Evolutionary conservation across 2,113 vertebrate genomes (phyloP), one percentile per base, ranked within the genome.

Genomic region (Menidia beryllina): DNA sequence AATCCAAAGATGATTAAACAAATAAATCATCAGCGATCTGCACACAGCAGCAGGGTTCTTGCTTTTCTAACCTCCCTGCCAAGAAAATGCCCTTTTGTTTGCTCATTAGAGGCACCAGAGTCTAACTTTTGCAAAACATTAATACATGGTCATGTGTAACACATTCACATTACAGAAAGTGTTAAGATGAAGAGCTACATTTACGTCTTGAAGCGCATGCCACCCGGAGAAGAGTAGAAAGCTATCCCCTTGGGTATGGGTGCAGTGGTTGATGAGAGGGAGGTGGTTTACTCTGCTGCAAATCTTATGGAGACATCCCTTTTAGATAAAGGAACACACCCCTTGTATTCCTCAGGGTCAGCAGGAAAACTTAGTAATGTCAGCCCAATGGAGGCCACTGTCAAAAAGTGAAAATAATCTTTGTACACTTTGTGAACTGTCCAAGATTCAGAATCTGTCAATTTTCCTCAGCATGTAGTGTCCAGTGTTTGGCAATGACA

Each of bases 11-110:
- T 76, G 81, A 75, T 75, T 53, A 81, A 38, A 84, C 77, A 75
- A 54, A 77, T 56, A 77, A 83, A 86, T 45, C 81, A 88, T 93
- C 90, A 89, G 92, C 91, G 91, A 88, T 85, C 81, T 70, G 75
- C 63, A 81, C 69, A 63, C 51, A 38, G 66, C 69, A 62, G 72
- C 59, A 65, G 62, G 20, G 26, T 66, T 52, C 54, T 45, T 63
- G 30, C 67, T 49, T 68, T 34, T 19, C 39, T 38, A 61, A 55
- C 52, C 50, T 43, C 38, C 47, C 62, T 51, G 41, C 75, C 45
- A 38, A 27, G 13, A 24, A 80, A 59, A 20, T 19, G 10, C 7
- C 34, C 71, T 54, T 75, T 14, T 41, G 53, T 43, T 64, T 60
- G 48, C 71, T 38, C 50, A 20, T 78, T 26, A 0, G 11, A 76